Conservation (phyloP, 2,888 invertebrate genomes). For the Byasa hedistus region DNA sequence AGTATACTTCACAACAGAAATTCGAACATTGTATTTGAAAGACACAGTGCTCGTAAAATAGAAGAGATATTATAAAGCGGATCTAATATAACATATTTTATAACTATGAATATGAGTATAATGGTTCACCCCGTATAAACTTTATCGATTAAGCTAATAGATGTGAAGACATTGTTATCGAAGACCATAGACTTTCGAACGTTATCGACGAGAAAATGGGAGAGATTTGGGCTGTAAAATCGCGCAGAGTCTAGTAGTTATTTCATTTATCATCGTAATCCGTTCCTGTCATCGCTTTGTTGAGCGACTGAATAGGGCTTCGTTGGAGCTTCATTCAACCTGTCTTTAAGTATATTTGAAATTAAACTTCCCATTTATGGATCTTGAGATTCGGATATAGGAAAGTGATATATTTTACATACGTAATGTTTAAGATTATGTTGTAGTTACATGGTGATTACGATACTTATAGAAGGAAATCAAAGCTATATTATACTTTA, state of each 20-base stretch:
- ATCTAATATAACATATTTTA: not conserved
- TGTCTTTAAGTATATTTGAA: conserved; percentile 29
- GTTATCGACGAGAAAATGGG: conserved; percentile 25
- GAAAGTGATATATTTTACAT: not conserved
- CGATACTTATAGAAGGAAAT: not conserved
- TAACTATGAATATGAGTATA: conserved; percentile 3
- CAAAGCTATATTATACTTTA: no score
- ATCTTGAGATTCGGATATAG: conserved; percentile 10
- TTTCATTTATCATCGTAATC: conserved; percentile 31
- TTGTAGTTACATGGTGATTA: not conserved
- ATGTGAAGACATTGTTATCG: conserved; percentile 25
- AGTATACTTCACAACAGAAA: no score
- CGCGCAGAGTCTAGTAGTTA: conserved; percentile 27
- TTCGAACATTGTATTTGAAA: not conserved
- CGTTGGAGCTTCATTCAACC: conserved; percentile 28
- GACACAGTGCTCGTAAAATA: not conserved
- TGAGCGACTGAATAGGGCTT: conserved; percentile 28
- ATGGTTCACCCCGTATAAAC: conserved; percentile 20
- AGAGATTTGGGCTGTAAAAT: conserved; percentile 22
- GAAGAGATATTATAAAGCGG: not conserved
- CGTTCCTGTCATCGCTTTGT: conserved; percentile 30
- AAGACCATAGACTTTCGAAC: conserved; percentile 21
- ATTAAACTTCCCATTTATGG: conserved; percentile 15
- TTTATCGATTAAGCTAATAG: conserved; percentile 23
- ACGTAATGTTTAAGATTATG: not conserved